Evolutionary conservation across 2,888 invertebrate species (phyloP).

Genomic region (Ormia ochracea): DNA sequence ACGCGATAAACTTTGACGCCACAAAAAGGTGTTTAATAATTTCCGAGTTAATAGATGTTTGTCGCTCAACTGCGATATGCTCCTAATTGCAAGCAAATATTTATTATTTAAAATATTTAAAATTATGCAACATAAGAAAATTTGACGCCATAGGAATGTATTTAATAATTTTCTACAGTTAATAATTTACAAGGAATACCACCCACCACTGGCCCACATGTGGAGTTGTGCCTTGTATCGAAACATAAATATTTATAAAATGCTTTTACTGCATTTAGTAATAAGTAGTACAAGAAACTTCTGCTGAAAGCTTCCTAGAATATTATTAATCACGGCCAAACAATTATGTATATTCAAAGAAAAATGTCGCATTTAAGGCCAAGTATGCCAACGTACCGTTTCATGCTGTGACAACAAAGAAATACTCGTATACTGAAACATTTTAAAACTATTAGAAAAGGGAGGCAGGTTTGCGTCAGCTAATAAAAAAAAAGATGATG

Average conservation of each 20-base stretch:
- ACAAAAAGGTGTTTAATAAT: no score
- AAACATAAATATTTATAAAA: background rate
- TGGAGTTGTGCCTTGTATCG: background rate
- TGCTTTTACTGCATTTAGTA: background rate
- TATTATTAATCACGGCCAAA: constrained; percentile 5
- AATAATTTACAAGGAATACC: background rate
- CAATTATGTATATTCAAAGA: background rate
- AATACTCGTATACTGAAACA: background rate
- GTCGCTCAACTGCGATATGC: no score
- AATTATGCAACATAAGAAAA: no score
- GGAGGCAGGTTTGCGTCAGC: background rate
- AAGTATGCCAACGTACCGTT: constrained; percentile 17
- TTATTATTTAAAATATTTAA: no score
- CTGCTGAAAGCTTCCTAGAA: background rate
- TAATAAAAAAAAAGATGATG: background rate
- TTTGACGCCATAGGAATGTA: background rate
- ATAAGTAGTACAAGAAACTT: background rate
- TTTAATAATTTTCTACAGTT: background rate
- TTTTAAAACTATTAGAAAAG: background rate
- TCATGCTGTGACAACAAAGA: background rate
- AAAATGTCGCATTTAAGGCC: constrained; percentile 29
- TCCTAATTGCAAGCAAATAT: no score
- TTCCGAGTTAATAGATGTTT: no score
- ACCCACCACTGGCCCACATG: background rate
- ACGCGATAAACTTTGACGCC: no score